A percentile compares a stretch with the other conserved stretches of the same genome.
Conservation (phyloP, 2,888 invertebrate genomes). For the Aporophyla nigra region DNA sequence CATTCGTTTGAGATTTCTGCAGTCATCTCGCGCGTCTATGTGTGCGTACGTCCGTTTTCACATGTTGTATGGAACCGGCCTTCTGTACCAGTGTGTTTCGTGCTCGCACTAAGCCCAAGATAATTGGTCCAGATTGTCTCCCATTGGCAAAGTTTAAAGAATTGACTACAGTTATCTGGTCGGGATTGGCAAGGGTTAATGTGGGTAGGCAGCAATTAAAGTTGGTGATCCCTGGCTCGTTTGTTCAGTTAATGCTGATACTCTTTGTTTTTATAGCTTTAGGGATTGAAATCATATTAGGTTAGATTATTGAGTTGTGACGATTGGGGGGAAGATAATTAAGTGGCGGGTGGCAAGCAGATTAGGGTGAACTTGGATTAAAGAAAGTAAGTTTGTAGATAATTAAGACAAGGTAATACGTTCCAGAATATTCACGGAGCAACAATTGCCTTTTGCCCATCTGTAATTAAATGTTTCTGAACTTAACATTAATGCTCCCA, state of each 20-base stretch:
- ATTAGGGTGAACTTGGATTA: constrained; percentile 22
- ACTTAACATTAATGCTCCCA: neutral
- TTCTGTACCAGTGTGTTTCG: constrained; percentile 31
- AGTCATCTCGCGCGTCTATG: neutral
- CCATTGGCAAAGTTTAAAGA: constrained; percentile 86
- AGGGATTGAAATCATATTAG: constrained; percentile 64
- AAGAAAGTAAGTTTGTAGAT: neutral
- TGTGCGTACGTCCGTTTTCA: neutral
- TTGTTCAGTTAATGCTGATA: constrained; percentile 61
- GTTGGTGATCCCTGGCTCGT: constrained; percentile 80
- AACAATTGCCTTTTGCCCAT: neutral
- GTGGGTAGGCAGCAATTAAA: constrained; percentile 85
- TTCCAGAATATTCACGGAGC: neutral
- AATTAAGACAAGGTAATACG: neutral
- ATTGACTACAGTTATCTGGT: constrained; percentile 84
- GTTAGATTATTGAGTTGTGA: constrained; percentile 56
- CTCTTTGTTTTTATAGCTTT: constrained; percentile 67
- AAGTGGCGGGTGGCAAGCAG: constrained; percentile 27
- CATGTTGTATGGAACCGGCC: neutral
- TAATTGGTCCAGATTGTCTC: constrained; percentile 87
- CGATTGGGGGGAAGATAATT: constrained; percentile 41
- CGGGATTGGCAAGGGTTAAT: constrained; percentile 86
- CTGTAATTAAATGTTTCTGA: neutral
- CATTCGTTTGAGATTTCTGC: neutral
- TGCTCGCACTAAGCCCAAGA: constrained; percentile 81